Conservation (phyloP, 2,797 vertebrate genomes). For the Cryptoprocta ferox region DNA sequence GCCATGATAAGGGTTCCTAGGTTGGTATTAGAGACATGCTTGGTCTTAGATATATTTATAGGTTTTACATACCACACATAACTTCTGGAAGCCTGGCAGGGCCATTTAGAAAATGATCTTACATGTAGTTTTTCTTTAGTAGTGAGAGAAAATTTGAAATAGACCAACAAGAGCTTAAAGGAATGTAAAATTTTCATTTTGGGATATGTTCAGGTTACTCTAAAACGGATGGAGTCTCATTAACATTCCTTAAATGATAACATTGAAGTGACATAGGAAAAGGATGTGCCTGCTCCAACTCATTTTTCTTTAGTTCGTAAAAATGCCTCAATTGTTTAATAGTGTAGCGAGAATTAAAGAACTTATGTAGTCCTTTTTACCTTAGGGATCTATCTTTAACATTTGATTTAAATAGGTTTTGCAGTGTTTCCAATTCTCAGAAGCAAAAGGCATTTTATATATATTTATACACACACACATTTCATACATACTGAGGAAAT, state of each 20-base stretch:
- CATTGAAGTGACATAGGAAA: neutral
- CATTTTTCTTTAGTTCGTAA: neutral
- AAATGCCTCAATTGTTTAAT: slow-evolving; percentile 2
- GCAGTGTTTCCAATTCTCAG: neutral
- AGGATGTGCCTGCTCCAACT: neutral
- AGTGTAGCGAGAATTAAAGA: neutral
- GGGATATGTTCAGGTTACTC: neutral
- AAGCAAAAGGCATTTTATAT: neutral
- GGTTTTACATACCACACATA: neutral
- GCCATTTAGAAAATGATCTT: neutral
- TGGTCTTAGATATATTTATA: neutral
- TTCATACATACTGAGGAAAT: neutral
- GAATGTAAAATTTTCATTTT: neutral
- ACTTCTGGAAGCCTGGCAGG: neutral
- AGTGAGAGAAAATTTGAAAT: neutral
- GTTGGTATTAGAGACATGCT: neutral
- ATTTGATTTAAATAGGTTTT: slow-evolving; percentile 29
- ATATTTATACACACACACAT: neutral
- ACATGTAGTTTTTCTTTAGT: neutral
- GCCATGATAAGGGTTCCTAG: neutral
- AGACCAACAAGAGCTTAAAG: neutral
- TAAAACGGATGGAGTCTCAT: neutral
- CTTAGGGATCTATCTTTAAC: neutral
- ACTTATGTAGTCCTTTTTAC: neutral
- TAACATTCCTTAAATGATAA: neutral